A percentile compares a stretch with the other conserved stretches of the same genome.
Conservation (phyloP, 2,888 invertebrate species). For the Drosophila quinaria region DNA sequence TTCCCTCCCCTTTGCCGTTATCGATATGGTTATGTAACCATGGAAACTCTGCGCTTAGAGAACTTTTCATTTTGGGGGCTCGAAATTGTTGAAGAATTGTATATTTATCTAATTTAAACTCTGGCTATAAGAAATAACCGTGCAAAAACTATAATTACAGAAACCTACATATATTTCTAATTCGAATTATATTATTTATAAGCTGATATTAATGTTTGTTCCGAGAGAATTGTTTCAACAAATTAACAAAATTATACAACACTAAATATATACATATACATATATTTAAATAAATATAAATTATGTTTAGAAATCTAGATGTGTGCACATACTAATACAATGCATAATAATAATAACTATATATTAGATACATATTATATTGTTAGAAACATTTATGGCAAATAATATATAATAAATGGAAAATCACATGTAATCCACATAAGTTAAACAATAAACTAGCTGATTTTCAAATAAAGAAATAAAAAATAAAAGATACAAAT, state of each 20-base stretch:
- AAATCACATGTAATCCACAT: slow-evolving; percentile 28
- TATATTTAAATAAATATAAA: slow-evolving; percentile 31
- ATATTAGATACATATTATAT: slow-evolving; percentile 51
- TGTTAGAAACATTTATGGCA: slow-evolving; percentile 63
- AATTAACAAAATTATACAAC: slow-evolving; percentile 59
- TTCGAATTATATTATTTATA: slow-evolving; percentile 47
- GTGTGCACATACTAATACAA: slow-evolving; percentile 56
- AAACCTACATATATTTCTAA: slow-evolving; percentile 3
- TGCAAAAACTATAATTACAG: slow-evolving; percentile 51
- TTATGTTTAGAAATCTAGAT: slow-evolving; percentile 65
- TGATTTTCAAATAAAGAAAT: slow-evolving; percentile 53
- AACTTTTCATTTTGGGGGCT: slow-evolving; percentile 26
- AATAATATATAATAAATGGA: slow-evolving; percentile 62
- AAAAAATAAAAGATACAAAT: slow-evolving; percentile 43
- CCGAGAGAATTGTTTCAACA: slow-evolving; percentile 40
- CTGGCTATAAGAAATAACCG: slow-evolving; percentile 30
- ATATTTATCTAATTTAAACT: slow-evolving; percentile 41
- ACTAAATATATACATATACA: slow-evolving; percentile 23
- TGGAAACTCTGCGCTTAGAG: slow-evolving; percentile 42
- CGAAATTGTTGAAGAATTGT: slow-evolving; percentile 53
- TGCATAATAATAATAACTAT: slow-evolving; percentile 36
- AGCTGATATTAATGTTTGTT: slow-evolving; percentile 60
- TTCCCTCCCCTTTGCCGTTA: slow-evolving; percentile 1
- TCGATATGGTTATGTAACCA: slow-evolving; percentile 40
- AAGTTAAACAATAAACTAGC: slow-evolving; percentile 48